phyloP scores from a whole-genome alignment of 2,113 vertebrate species.

The Microtus montanus region DNA sequence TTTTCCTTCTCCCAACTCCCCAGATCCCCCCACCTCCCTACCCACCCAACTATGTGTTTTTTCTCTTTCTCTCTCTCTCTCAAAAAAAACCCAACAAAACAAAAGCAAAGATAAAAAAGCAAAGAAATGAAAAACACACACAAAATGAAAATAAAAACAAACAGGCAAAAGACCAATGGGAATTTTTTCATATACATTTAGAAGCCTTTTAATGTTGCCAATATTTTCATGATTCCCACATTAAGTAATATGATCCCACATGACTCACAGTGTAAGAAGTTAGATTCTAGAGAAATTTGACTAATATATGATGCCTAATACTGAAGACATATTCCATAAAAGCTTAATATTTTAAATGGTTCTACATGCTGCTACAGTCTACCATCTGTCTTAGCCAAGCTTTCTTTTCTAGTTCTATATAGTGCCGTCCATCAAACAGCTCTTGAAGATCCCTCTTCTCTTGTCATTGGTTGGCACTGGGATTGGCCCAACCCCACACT shows the following conservation, averaged over 20 bases:
- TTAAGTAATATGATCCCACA: background rate
- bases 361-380: background rate
- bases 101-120: background rate
- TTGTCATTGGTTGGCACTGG: background rate
- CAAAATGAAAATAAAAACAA: background rate
- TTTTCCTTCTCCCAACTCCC: background rate
- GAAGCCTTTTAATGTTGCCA: background rate
- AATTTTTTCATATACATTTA: background rate
- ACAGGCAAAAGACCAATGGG: background rate
- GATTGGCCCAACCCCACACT: background rate
- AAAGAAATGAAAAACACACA: background rate
- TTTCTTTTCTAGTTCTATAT: background rate
- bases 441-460: background rate
- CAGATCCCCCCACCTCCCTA: background rate
- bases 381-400: background rate
- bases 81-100: background rate
- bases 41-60: background rate
- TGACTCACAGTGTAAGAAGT: background rate
- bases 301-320: background rate
- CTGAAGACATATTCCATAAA: background rate
- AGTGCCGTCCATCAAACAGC: background rate
- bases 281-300: background rate
- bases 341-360: background rate
- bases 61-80: background rate
- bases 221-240: background rate